Conservation (phyloP, 2,113 vertebrate species). For the Syngnathus typhle region DNA sequence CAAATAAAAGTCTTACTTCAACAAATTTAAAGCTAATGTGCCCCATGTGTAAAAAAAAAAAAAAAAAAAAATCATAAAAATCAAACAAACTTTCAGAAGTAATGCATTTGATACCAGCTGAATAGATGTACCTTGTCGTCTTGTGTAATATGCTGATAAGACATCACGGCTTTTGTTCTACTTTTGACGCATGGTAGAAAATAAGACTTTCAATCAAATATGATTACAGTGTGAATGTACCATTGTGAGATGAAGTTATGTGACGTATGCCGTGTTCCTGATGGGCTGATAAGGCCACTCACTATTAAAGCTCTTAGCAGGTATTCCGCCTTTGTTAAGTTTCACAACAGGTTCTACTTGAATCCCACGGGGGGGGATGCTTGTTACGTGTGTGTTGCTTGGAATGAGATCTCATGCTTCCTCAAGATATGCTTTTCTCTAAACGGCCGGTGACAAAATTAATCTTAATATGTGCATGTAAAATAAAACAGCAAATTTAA, state of each 20-base stretch:
- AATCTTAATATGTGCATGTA: neutral
- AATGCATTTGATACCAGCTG: too few species aligned
- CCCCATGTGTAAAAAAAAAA: neutral
- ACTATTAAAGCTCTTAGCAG: neutral
- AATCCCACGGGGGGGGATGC: neutral
- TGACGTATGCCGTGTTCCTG: neutral
- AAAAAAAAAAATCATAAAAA: too few species aligned
- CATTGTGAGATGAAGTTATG: neutral
- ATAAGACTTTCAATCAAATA: neutral
- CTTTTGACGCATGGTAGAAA: neutral
- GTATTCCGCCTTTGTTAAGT: neutral
- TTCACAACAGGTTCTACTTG: constrained; percentile 1
- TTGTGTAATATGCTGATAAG: too few species aligned
- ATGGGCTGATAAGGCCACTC: neutral
- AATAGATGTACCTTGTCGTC: too few species aligned
- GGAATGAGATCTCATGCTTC: neutral
- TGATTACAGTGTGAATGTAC: neutral
- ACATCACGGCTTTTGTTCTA: too few species aligned
- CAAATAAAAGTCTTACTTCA: neutral
- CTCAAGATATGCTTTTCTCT: neutral
- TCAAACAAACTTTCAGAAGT: too few species aligned
- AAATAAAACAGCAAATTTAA: neutral
- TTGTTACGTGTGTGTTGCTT: neutral
- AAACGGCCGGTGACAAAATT: too few species aligned
- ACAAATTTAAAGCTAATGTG: neutral